phyloP scores from a whole-genome alignment of 2,797 vertebrate species.

The Gambusia yucatana region DNA sequence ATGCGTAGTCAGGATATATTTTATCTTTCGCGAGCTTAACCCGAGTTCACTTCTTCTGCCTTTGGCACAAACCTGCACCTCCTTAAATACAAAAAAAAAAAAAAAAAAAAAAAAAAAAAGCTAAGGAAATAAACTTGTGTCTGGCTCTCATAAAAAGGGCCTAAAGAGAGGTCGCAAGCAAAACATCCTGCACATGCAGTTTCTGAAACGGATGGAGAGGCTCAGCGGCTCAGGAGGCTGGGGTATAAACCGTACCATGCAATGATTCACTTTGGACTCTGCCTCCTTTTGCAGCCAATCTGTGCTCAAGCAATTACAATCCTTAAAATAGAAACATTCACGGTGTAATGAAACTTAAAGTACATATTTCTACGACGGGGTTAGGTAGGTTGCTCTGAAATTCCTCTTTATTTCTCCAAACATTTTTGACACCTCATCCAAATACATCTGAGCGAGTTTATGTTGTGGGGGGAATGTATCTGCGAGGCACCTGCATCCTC shows the following conservation, averaged over 20 bases:
- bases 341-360: neutral
- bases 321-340: conserved; percentile 4
- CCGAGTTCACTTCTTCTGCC: conserved; percentile 35
- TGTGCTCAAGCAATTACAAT: neutral
- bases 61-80: conserved; percentile 39
- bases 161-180: conserved; percentile 58
- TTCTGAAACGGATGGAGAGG: conserved; percentile 58
- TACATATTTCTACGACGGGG: neutral
- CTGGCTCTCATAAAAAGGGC: conserved; percentile 68
- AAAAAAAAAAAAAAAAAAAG: conserved; percentile 30
- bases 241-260: conserved; percentile 59
- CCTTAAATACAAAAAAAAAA: conserved; percentile 23
- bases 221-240: conserved; percentile 57
- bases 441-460: conserved; percentile 28
- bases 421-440: conserved; percentile 20
- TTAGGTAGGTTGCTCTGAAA: neutral
- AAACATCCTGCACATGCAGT: conserved; percentile 52
- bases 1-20: conserved; percentile 13
- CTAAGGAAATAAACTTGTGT: conserved; percentile 35
- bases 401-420: conserved; percentile 2
- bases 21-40: conserved; percentile 43
- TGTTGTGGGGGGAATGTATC: conserved; percentile 52
- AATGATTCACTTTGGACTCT: conserved; percentile 43
- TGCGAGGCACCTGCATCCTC: conserved; percentile 52
- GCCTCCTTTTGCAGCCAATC: conserved; percentile 26